Conservation (phyloP, 1,140 invertebrate genomes). For the Adoxophyes honmai region DNA sequence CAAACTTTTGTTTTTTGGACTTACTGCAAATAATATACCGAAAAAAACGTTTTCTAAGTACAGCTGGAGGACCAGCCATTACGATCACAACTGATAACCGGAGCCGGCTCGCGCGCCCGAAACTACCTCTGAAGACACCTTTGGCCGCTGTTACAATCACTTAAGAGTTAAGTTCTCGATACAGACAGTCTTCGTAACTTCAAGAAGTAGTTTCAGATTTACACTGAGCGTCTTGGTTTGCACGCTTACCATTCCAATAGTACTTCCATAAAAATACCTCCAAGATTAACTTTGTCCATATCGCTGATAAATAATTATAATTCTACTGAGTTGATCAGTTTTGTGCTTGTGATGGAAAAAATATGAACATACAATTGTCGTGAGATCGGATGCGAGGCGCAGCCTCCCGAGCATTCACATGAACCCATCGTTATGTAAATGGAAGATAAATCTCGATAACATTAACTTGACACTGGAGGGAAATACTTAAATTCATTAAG, state of each 20-base stretch:
- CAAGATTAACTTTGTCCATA: too few relatives aligned
- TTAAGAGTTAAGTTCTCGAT: too few relatives aligned
- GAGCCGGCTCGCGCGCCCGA: conserved; percentile 46
- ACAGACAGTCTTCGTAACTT: too few relatives aligned
- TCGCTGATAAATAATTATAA: not conserved
- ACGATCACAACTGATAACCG: conserved; percentile 39
- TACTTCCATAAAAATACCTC: conserved; percentile 8
- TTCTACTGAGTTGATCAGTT: not conserved
- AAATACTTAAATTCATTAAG: conserved; percentile 11
- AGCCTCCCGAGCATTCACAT: not conserved
- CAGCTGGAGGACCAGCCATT: conserved; percentile 37
- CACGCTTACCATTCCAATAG: not conserved
- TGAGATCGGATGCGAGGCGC: not conserved
- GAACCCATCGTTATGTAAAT: not conserved
- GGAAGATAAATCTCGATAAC: conserved; percentile 12
- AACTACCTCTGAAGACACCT: too few relatives aligned
- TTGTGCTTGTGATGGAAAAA: not conserved
- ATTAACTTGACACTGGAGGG: conserved; percentile 3
- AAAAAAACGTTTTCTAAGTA: conserved; percentile 53
- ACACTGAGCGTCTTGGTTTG: not conserved
- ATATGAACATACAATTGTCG: not conserved
- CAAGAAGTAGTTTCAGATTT: not conserved
- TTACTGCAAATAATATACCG: conserved; percentile 68
- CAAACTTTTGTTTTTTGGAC: conserved; percentile 61
- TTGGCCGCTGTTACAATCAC: too few relatives aligned